phyloP scores from a whole-genome alignment of 2,888 invertebrate species.

The Pedicia rivosa region DNA sequence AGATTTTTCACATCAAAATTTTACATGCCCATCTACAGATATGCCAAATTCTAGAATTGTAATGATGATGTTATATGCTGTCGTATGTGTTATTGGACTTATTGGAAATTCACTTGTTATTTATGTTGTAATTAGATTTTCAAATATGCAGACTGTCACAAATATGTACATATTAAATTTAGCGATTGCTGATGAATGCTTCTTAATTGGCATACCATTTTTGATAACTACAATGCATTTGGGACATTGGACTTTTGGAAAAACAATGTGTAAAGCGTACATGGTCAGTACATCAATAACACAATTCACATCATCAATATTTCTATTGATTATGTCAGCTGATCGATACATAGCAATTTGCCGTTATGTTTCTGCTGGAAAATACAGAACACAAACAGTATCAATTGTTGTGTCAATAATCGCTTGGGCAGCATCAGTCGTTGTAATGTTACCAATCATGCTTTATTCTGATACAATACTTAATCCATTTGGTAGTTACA shows the following conservation, averaged over 20 bases:
- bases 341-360: constrained; percentile 74
- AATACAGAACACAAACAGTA: constrained; percentile 63
- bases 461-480: constrained; percentile 55
- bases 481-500: constrained; percentile 33
- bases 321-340: constrained; percentile 75
- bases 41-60: constrained; percentile 34
- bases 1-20: constrained; percentile 23
- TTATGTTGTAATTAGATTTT: constrained; percentile 66
- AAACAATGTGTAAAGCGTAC: constrained; percentile 67
- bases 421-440: constrained; percentile 64
- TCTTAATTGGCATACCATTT: constrained; percentile 71
- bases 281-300: constrained; percentile 76
- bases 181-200: constrained; percentile 76
- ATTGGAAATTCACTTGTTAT: constrained; percentile 74
- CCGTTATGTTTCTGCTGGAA: constrained; percentile 68
- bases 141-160: constrained; percentile 81
- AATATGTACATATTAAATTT: constrained; percentile 78
- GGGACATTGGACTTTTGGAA: constrained; percentile 65
- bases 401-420: constrained; percentile 58
- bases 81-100: constrained; percentile 64
- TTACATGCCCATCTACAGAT: constrained; percentile 33
- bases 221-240: constrained; percentile 64
- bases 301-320: constrained; percentile 73
- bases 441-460: constrained; percentile 70
- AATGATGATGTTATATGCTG: constrained; percentile 52